Percentiles rank a stretch among this genome's conserved stretches.
These are phyloP conservation scores for Boulengeromyrus knoepffleri DNA, from an alignment of 2,113 vertebrate genomes.

Conservation along the genomic window DNA sequence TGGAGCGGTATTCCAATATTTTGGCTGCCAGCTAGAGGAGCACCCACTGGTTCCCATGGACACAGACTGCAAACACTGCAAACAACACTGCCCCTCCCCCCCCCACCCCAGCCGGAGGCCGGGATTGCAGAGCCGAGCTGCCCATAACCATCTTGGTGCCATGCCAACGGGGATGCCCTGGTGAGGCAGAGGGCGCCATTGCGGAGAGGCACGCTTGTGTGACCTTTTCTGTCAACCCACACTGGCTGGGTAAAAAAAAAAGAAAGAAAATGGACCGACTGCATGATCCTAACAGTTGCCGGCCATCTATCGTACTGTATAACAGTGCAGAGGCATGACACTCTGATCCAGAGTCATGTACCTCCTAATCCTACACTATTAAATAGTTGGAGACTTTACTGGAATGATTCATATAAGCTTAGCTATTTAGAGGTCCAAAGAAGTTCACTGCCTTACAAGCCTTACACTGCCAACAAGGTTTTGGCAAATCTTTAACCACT, in stretches of 20 bases:
- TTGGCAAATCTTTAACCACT: neutral
- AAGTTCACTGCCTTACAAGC: neutral
- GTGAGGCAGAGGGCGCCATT: neutral
- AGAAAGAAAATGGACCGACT: neutral
- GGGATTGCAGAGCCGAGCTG: neutral
- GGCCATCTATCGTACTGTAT: neutral
- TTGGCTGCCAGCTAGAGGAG: neutral
- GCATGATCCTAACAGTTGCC: neutral
- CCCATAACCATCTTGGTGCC: neutral
- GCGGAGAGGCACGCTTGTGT: neutral
- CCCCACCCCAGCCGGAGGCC: neutral
- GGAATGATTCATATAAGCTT: neutral
- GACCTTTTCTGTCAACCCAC: neutral
- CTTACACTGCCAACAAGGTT: neutral
- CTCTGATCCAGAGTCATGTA: neutral
- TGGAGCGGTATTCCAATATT: neutral
- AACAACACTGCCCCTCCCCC: neutral
- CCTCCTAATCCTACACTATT: neutral
- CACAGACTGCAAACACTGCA: neutral
- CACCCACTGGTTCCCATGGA: conserved; percentile 12
- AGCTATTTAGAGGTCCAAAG: neutral
- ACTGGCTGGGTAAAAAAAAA: neutral
- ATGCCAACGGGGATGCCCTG: neutral
- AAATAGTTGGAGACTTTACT: neutral
- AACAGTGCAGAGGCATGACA: neutral